Conservation (phyloP, 30 jellyfish, hydroid and myxozoan species). For the Aurelia sp. region DNA sequence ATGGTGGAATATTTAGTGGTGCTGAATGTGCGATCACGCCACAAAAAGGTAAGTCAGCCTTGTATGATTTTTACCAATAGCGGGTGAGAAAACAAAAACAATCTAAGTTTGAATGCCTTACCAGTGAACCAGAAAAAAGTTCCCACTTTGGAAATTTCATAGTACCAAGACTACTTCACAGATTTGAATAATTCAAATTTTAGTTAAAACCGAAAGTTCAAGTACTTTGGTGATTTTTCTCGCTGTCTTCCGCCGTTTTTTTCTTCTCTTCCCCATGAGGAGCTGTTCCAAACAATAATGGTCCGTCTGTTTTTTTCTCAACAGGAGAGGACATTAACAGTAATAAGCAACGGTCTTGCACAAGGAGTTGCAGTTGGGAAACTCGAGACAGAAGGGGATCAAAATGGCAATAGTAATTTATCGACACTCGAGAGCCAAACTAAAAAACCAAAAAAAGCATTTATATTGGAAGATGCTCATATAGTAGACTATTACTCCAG, state of each 20-base stretch:
- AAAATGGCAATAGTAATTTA: not conserved
- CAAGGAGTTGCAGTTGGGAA: not conserved
- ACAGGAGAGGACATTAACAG: slow-evolving; percentile 7
- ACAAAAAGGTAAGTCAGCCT: slow-evolving; percentile 4
- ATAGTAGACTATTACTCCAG: slow-evolving; percentile 36
- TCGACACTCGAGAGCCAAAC: not conserved
- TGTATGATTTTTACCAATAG: too few relatives aligned
- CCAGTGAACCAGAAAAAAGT: too few relatives aligned
- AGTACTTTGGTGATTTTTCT: too few relatives aligned
- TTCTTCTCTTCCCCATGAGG: too few relatives aligned
- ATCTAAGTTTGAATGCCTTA: too few relatives aligned
- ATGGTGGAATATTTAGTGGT: slow-evolving; percentile 76
- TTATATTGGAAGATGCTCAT: slow-evolving; percentile 15
- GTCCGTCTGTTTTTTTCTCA: not conserved
- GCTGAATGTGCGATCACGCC: slow-evolving; percentile 3
- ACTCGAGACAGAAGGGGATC: not conserved
- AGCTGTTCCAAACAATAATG: not conserved
- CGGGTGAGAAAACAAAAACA: too few relatives aligned
- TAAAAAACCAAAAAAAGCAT: not conserved
- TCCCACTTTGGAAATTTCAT: too few relatives aligned
- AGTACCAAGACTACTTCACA: too few relatives aligned
- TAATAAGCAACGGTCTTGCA: slow-evolving; percentile 27
- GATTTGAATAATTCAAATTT: too few relatives aligned
- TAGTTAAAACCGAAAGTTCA: too few relatives aligned
- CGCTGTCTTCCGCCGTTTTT: too few relatives aligned